phyloP scores from a whole-genome alignment of 2,113 vertebrate species.

The Cephalopholis sonnerati region DNA sequence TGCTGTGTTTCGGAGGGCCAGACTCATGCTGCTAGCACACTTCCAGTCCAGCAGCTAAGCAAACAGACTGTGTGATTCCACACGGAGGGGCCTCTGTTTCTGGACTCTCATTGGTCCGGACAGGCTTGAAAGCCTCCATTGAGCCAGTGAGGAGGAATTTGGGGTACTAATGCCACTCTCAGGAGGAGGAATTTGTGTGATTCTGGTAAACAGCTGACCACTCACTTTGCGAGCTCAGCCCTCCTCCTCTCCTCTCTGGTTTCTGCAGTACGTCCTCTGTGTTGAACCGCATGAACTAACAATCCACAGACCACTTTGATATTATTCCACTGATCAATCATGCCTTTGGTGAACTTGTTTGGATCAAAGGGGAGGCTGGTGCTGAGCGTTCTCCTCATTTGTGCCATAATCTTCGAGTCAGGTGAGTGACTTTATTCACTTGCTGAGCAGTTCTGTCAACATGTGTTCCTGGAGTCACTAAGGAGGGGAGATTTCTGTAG shows the following conservation, averaged over 20 bases:
- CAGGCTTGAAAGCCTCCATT: constrained; percentile 81
- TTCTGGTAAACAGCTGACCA: constrained; percentile 75
- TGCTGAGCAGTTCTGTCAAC: constrained; percentile 15
- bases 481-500: not conserved
- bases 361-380: constrained; percentile 71
- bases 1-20: constrained; percentile 19
- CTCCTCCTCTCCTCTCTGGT: constrained; percentile 37
- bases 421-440: constrained; percentile 80
- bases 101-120: constrained; percentile 74
- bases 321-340: constrained; percentile 49
- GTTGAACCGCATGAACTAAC: constrained; percentile 52
- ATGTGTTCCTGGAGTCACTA: constrained; percentile 10
- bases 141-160: constrained; percentile 77
- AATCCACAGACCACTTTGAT: constrained; percentile 29
- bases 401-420: constrained; percentile 76
- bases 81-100: constrained; percentile 63
- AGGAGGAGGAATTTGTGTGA: constrained; percentile 80
- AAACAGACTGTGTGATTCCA: constrained; percentile 79
- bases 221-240: constrained; percentile 67
- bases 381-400: constrained; percentile 71
- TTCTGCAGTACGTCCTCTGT: constrained; percentile 18
- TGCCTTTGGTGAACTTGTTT: constrained; percentile 53
- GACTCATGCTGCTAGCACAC: constrained; percentile 44
- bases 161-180: constrained; percentile 63
- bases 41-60: constrained; percentile 79